phyloP scores from a whole-genome alignment of 1,140 invertebrate species.

The Aporrectodea caliginosa region DNA sequence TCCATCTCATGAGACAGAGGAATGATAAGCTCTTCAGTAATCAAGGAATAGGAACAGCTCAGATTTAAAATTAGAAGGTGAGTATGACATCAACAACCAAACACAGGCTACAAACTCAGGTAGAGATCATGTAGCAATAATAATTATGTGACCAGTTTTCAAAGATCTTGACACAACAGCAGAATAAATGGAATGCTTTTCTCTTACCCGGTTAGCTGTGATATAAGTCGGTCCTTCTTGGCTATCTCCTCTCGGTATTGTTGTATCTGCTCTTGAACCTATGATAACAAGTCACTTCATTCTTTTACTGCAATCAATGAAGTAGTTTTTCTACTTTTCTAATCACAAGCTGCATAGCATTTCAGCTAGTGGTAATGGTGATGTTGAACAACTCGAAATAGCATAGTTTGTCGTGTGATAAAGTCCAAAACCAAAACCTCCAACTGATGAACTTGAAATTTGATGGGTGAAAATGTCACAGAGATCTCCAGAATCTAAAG shows the following conservation, averaged over 20 bases:
- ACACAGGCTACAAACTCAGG: not conserved
- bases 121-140: not conserved
- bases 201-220: not conserved
- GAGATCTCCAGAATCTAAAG: too few relatives aligned
- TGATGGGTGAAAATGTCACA: too few relatives aligned
- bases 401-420: not conserved
- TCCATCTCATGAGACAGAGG: too few relatives aligned
- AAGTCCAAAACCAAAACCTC: not conserved
- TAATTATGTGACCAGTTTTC: too few relatives aligned
- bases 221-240: not conserved
- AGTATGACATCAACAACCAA: not conserved
- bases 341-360: not conserved
- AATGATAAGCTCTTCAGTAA: too few relatives aligned
- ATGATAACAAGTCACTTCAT: not conserved
- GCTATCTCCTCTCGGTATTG: not conserved
- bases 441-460: not conserved
- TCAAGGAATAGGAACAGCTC: not conserved
- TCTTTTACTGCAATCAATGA: too few relatives aligned
- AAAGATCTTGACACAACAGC: too few relatives aligned
- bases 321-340: too few relatives aligned
- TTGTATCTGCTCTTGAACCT: not conserved
- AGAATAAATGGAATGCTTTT: not conserved
- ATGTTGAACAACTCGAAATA: not conserved
- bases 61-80: not conserved
- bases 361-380: not conserved